A percentile compares a stretch with the other conserved stretches of the same genome.
These are phyloP conservation scores for Vulpes ferrilata DNA, from an alignment of 2,113 vertebrate genomes.

Conservation along the genomic window DNA sequence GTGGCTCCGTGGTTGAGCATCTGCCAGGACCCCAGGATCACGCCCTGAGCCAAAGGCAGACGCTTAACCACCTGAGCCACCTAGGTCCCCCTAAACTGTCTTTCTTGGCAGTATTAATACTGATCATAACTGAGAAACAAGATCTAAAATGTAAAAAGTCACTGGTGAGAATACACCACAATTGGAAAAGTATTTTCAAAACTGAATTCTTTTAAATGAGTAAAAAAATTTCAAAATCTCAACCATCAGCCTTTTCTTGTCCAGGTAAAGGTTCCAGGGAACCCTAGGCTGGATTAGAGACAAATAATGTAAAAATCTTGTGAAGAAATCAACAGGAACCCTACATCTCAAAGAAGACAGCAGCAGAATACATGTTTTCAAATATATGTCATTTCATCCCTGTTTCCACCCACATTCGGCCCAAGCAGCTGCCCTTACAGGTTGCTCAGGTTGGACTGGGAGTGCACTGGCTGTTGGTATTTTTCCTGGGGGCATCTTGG, in stretches of 20 bases:
- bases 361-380: neutral
- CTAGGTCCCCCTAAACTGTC: neutral
- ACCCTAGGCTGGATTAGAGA: neutral
- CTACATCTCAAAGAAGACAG: neutral
- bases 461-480: slow-evolving; percentile 60
- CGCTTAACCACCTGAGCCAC: neutral
- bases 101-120: neutral
- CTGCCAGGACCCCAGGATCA: neutral
- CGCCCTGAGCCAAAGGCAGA: neutral
- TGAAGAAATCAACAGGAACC: neutral
- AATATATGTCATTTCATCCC: slow-evolving; percentile 35
- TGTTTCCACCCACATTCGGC: slow-evolving; percentile 55
- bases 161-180: neutral
- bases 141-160: neutral
- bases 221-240: neutral
- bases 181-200: slow-evolving; percentile 41
- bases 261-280: neutral
- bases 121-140: slow-evolving; percentile 37
- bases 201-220: slow-evolving; percentile 29
- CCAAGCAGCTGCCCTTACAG: slow-evolving; percentile 66
- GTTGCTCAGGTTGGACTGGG: slow-evolving; percentile 80
- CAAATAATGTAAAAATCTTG: neutral
- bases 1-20: no score
- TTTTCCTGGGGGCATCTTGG: slow-evolving; percentile 78
- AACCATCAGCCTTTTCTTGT: neutral